phyloP scores from a whole-genome alignment of 2,888 invertebrate genomes.

The Rhamphomyia laevipes region DNA sequence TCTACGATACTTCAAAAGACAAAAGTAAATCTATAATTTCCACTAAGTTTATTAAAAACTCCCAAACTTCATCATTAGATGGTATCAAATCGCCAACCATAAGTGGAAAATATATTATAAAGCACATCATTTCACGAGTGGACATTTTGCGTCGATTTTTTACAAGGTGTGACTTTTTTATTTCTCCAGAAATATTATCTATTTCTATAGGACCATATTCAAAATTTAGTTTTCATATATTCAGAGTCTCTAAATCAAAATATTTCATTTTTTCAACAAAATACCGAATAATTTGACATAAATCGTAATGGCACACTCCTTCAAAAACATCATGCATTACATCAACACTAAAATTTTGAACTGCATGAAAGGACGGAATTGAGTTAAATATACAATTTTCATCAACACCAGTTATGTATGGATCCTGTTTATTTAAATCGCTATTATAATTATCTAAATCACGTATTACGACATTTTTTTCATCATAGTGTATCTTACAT shows the following conservation, averaged over 20 bases:
- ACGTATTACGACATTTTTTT: background rate
- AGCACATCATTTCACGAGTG: constrained; percentile 9
- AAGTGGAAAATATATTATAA: constrained; percentile 8
- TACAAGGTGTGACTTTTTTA: background rate
- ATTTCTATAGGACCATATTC: constrained; percentile 7
- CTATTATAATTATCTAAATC: background rate
- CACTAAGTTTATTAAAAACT: constrained; percentile 6
- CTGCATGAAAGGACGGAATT: constrained; percentile 10
- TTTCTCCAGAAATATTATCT: constrained; percentile 5
- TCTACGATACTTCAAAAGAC: background rate
- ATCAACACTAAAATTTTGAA: constrained; percentile 5
- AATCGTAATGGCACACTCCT: constrained; percentile 9
- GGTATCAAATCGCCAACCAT: constrained; percentile 13
- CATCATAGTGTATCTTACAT: background rate
- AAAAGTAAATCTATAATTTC: constrained; percentile 7
- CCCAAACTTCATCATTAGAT: constrained; percentile 9
- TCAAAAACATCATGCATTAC: constrained; percentile 10
- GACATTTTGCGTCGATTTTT: constrained; percentile 9
- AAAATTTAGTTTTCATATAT: constrained; percentile 8
- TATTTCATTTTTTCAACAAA: constrained; percentile 4
- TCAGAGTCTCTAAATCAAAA: constrained; percentile 8
- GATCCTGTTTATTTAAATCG: background rate
- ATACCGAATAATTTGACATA: constrained; percentile 4
- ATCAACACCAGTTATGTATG: constrained; percentile 5
- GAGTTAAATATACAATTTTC: constrained; percentile 8